phyloP scores from a whole-genome alignment of 2,113 vertebrate genomes.

The Harpagus bidentatus region DNA sequence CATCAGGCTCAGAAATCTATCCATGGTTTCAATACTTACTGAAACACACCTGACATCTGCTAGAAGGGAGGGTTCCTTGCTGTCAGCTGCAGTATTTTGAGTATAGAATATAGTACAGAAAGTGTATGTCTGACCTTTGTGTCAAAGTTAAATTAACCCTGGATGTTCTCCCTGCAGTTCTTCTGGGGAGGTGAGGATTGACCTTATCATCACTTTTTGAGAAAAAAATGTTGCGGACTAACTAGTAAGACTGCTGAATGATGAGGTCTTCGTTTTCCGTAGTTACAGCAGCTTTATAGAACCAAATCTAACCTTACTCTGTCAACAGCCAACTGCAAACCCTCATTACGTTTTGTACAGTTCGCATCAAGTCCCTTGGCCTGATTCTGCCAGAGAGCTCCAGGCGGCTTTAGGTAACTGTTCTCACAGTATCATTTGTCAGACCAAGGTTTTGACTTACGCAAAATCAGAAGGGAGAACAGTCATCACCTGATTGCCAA shows the following conservation, averaged over 20 bases:
- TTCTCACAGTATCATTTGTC: neutral
- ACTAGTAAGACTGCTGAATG: neutral
- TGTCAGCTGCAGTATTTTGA: neutral
- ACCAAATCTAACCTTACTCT: neutral
- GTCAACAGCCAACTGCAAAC: neutral
- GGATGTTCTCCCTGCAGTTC: neutral
- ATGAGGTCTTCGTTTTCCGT: neutral
- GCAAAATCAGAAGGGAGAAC: neutral
- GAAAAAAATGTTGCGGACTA: neutral
- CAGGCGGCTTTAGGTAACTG: neutral
- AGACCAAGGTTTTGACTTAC: neutral
- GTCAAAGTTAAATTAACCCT: neutral
- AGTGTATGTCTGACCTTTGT: neutral
- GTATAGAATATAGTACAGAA: neutral
- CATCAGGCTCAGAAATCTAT: neutral
- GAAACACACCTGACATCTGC: neutral
- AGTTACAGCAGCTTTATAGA: neutral
- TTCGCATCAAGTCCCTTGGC: neutral
- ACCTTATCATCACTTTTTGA: neutral
- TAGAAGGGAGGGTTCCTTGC: neutral
- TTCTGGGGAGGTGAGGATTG: neutral
- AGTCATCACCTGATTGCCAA: neutral
- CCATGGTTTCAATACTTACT: neutral
- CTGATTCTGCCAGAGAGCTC: neutral
- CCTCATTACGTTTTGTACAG: neutral